phyloP scores from a whole-genome alignment of 1,140 invertebrate species.

The Plutomurus gul region DNA sequence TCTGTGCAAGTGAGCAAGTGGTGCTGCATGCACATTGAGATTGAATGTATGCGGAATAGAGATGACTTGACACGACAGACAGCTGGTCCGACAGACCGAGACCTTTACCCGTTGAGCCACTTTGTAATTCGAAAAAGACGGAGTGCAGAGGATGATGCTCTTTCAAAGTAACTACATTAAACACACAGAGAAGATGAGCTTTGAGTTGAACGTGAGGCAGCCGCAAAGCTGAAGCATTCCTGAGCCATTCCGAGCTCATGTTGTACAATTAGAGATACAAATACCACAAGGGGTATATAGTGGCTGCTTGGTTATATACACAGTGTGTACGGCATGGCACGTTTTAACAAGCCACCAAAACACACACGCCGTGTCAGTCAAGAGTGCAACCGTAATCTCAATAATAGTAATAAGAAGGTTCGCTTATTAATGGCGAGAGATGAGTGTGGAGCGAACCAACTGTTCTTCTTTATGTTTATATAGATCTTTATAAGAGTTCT shows the following conservation, averaged over 20 bases:
- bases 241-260: background rate
- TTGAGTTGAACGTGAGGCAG: background rate
- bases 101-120: slow-evolving; percentile 27
- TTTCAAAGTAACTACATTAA: background rate
- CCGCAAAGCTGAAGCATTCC: background rate
- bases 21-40: background rate
- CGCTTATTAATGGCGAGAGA: background rate
- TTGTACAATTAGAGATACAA: no score
- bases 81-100: slow-evolving; percentile 22
- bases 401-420: background rate
- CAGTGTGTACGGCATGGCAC: no score
- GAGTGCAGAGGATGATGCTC: slow-evolving; percentile 17
- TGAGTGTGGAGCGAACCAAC: background rate
- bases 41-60: background rate
- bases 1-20: no score
- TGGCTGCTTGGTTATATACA: no score
- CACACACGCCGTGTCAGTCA: background rate
- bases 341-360: background rate
- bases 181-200: no score
- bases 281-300: no score
- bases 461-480: background rate
- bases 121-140: slow-evolving; percentile 13
- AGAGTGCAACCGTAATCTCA: background rate
- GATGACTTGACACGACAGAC: background rate
- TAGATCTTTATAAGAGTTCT: no score